Percentiles rank a stretch among this genome's conserved stretches.
These are phyloP conservation scores for Nothobranchius kuhntae DNA, from an alignment of 2,113 vertebrate genomes.

Conservation along the genomic window DNA sequence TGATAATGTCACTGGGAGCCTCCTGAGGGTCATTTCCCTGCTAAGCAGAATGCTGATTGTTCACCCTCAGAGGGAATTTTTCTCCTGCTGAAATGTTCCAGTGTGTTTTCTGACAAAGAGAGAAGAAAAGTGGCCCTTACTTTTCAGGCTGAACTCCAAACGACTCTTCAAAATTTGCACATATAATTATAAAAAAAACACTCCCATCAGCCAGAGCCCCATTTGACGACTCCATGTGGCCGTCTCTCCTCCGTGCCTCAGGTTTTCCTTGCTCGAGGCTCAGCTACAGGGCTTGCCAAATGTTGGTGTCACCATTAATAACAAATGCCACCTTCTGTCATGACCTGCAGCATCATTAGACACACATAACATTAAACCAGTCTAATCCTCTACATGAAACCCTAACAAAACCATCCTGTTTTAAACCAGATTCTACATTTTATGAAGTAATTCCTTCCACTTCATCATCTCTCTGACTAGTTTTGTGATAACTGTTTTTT, in stretches of 20 bases:
- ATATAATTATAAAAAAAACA: conserved; percentile 38
- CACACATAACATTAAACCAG: conserved; percentile 39
- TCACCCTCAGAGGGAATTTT: conserved; percentile 21
- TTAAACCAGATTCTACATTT: conserved; percentile 15
- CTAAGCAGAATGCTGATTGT: conserved; percentile 25
- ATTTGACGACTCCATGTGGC: conserved; percentile 28
- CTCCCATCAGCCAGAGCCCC: conserved; percentile 31
- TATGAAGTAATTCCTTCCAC: conserved; percentile 29
- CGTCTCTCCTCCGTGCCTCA: conserved; percentile 13
- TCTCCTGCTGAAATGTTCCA: conserved; percentile 19
- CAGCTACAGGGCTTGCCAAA: conserved; percentile 35
- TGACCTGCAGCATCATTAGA: conserved; percentile 62
- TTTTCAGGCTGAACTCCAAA: conserved; percentile 52
- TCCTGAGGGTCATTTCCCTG: conserved; percentile 35
- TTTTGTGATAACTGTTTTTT: neutral
- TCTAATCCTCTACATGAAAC: neutral
- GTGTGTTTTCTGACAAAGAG: conserved; percentile 4
- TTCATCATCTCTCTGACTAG: conserved; percentile 19
- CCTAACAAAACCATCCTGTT: neutral
- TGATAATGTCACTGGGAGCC: conserved; percentile 57
- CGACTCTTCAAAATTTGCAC: conserved; percentile 61
- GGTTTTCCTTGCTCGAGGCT: conserved; percentile 58
- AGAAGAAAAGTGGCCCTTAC: conserved; percentile 35
- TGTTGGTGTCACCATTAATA: conserved; percentile 77
- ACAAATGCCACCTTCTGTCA: conserved; percentile 78